Evolutionary conservation across 2,797 vertebrate species (phyloP).

Genomic region (Cyclopterus lumpus): DNA sequence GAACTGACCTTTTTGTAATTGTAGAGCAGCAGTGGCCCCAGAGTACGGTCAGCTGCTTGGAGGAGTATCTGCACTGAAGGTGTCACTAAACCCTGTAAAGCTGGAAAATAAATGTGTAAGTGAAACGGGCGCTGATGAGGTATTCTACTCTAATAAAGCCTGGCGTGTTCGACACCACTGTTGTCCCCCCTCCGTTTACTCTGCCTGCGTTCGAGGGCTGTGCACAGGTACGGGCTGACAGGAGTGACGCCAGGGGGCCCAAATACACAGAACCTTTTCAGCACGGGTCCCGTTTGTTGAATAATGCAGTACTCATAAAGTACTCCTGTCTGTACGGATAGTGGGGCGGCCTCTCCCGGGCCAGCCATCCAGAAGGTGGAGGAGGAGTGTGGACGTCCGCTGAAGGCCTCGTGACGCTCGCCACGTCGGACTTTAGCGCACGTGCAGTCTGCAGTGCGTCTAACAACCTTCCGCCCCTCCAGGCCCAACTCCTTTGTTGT

Average conservation of each 20-base stretch:
- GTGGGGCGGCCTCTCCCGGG: constrained; percentile 33
- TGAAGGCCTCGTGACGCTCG: constrained; percentile 36
- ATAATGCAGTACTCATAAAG: constrained; percentile 70
- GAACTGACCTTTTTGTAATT: constrained; percentile 11
- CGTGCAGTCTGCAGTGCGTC: constrained; percentile 17
- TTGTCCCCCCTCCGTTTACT: neutral
- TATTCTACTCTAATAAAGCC: constrained; percentile 10
- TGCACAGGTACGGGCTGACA: constrained; percentile 12
- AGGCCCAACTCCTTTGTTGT: neutral
- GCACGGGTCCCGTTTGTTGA: constrained; percentile 31
- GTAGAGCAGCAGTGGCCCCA: neutral
- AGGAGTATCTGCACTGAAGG: neutral
- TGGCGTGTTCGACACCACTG: neutral
- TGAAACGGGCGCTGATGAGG: neutral
- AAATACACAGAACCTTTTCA: constrained; percentile 18
- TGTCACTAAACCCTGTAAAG: constrained; percentile 16
- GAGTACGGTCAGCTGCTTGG: neutral
- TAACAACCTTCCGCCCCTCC: neutral
- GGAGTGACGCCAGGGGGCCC: constrained; percentile 8
- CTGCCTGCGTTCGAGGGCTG: neutral
- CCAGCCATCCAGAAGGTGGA: constrained; percentile 40
- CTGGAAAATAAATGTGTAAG: neutral
- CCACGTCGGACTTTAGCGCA: constrained; percentile 7
- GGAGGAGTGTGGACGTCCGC: neutral
- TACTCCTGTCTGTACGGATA: constrained; percentile 48